phyloP scores from a whole-genome alignment of 2,113 vertebrate species.

The Amphilophus citrinellus region DNA sequence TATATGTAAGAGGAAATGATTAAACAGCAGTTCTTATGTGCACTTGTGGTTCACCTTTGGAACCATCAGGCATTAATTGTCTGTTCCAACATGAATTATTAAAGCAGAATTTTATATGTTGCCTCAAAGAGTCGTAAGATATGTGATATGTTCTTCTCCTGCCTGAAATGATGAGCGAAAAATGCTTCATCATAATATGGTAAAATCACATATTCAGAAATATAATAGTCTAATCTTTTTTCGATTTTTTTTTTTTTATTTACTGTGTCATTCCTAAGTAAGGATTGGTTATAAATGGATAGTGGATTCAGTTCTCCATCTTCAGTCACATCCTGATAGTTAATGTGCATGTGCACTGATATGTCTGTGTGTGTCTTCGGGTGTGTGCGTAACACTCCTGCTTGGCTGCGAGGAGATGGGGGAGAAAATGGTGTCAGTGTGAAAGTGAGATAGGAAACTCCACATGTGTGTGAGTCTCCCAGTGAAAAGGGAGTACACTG shows the following conservation, averaged over 20 bases:
- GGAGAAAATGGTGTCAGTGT: background rate
- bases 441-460: background rate
- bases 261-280: background rate
- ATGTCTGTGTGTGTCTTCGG: background rate
- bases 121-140: constrained; percentile 13
- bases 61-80: constrained; percentile 21
- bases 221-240: background rate
- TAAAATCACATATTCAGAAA: constrained; percentile 33
- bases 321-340: constrained; percentile 23
- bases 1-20: background rate
- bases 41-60: background rate
- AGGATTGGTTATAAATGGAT: constrained; percentile 8
- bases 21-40: background rate
- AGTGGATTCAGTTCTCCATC: constrained; percentile 2
- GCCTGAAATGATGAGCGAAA: background rate
- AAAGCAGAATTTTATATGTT: constrained; percentile 36
- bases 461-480: constrained; percentile 11
- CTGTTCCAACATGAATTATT: constrained; percentile 52
- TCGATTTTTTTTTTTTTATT: background rate
- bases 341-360: background rate
- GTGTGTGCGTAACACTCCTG: background rate
- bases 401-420: background rate
- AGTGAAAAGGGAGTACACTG: constrained; percentile 22
- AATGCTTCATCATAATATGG: background rate
- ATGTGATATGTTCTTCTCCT: background rate